Percentiles rank a stretch among this genome's conserved stretches.
phyloP scores from a whole-genome alignment of 2,113 vertebrate genomes.

The Calidris pygmaea region DNA sequence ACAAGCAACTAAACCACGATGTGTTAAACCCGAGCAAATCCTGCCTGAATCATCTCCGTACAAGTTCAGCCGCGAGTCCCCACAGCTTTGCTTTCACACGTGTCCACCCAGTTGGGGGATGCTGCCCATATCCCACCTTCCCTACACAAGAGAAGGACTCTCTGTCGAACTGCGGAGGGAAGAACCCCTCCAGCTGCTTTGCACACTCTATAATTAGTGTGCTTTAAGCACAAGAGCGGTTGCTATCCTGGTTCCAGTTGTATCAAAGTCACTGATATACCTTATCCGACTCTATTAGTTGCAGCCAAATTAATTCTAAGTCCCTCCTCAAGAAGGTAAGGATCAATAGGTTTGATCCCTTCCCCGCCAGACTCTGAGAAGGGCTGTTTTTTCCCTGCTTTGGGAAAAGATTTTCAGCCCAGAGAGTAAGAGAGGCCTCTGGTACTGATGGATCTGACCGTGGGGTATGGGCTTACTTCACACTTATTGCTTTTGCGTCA shows the following conservation, averaged over 20 bases:
- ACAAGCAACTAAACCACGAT: not conserved
- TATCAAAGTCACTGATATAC: not conserved
- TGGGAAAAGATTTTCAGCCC: not conserved
- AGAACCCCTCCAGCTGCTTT: not conserved
- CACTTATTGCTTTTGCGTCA: not conserved
- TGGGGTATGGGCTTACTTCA: not conserved
- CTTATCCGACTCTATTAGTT: not conserved
- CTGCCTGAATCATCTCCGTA: not conserved
- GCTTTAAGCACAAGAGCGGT: not conserved
- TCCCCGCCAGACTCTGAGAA: not conserved
- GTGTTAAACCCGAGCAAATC: not conserved
- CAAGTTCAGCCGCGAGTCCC: not conserved
- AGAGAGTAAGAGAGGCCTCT: not conserved
- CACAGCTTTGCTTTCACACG: not conserved
- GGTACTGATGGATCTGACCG: not conserved
- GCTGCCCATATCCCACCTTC: not conserved
- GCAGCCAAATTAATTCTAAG: not conserved
- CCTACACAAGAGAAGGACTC: not conserved
- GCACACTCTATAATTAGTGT: not conserved
- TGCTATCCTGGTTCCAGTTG: fast-evolving
- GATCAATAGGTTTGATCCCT: not conserved
- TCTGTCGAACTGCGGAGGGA: not conserved
- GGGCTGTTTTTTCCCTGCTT: not conserved
- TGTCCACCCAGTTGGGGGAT: not conserved
- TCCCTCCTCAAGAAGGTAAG: fast-evolving